phyloP scores from a whole-genome alignment of 2,888 invertebrate genomes.

The Lochmaea capreae region DNA sequence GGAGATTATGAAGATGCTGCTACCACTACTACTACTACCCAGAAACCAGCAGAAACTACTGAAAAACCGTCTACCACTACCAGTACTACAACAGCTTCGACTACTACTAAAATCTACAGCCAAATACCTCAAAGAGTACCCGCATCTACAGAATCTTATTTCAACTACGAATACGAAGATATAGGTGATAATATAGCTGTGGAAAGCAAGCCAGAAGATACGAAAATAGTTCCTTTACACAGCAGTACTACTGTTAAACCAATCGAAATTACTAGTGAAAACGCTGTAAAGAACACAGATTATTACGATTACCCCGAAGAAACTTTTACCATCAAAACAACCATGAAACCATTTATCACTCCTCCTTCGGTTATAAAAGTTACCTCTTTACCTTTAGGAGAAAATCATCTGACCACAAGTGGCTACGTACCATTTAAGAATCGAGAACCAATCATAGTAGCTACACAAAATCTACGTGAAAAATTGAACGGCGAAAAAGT shows the following conservation, averaged over 20 bases:
- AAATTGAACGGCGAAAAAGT: conserved; percentile 63
- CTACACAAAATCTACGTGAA: conserved; percentile 62
- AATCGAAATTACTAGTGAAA: conserved; percentile 26
- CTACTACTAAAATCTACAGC: conserved; percentile 29
- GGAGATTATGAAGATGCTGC: conserved; percentile 62
- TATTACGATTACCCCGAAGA: conserved; percentile 43
- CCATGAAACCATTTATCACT: conserved; percentile 23
- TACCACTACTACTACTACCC: conserved; percentile 45
- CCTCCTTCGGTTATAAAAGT: conserved; percentile 52
- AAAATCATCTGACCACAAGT: conserved; percentile 59
- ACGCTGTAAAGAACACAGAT: conserved; percentile 37
- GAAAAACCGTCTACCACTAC: conserved; percentile 25
- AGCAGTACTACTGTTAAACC: conserved; percentile 21
- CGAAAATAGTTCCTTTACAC: conserved; percentile 47
- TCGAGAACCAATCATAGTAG: conserved; percentile 60
- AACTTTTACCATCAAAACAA: conserved; percentile 18
- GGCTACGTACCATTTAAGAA: conserved; percentile 43
- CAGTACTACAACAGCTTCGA: conserved; percentile 45
- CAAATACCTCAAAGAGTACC: conserved; percentile 31
- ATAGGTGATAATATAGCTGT: conserved; percentile 58
- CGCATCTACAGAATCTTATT: conserved; percentile 49
- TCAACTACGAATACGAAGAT: conserved; percentile 59
- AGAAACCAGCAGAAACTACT: neutral
- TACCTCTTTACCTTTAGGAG: conserved; percentile 64
- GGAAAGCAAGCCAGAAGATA: conserved; percentile 52